Evolutionary conservation across 2,797 vertebrate species (phyloP).

Genomic region (Darevskia nairensis): DNA sequence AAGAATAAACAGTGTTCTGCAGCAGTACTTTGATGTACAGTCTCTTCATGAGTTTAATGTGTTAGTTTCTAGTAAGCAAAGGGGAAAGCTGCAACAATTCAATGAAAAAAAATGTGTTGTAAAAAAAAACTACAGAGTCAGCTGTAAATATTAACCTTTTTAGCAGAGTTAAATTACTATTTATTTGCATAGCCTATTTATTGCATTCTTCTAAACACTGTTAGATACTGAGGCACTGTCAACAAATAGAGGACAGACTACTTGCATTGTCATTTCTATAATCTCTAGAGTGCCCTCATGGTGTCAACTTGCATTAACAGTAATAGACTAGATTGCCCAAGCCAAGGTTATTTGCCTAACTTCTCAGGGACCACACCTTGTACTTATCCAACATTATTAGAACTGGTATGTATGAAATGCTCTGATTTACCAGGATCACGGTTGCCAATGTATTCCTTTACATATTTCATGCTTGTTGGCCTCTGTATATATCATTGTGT

Average conservation of each 20-base stretch:
- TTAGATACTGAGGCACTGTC: constrained; percentile 71
- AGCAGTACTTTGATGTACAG: constrained; percentile 18
- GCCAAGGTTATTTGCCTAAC: constrained; percentile 74
- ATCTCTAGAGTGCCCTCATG: constrained; percentile 60
- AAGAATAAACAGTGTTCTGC: constrained; percentile 20
- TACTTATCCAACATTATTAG: constrained; percentile 75
- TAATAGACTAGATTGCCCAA: constrained; percentile 69
- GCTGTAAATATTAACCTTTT: constrained; percentile 79
- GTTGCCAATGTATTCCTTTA: constrained; percentile 76
- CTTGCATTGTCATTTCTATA: constrained; percentile 59
- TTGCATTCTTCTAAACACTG: constrained; percentile 71
- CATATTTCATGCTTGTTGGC: constrained; percentile 77
- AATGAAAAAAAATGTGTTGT: constrained; percentile 66
- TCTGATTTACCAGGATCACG: constrained; percentile 82
- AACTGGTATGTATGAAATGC: constrained; percentile 87
- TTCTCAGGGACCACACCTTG: constrained; percentile 83
- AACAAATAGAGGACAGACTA: constrained; percentile 67
- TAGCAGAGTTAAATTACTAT: constrained; percentile 77
- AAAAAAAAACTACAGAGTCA: constrained; percentile 63
- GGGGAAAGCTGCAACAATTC: constrained; percentile 58
- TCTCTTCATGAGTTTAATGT: constrained; percentile 48
- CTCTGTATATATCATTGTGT: constrained; percentile 89
- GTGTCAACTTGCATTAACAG: constrained; percentile 68
- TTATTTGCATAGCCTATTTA: constrained; percentile 83
- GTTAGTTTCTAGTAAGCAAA: constrained; percentile 60